Evolutionary conservation across 2,113 vertebrate genomes (phyloP).

Genomic region (Sialia sialis): DNA sequence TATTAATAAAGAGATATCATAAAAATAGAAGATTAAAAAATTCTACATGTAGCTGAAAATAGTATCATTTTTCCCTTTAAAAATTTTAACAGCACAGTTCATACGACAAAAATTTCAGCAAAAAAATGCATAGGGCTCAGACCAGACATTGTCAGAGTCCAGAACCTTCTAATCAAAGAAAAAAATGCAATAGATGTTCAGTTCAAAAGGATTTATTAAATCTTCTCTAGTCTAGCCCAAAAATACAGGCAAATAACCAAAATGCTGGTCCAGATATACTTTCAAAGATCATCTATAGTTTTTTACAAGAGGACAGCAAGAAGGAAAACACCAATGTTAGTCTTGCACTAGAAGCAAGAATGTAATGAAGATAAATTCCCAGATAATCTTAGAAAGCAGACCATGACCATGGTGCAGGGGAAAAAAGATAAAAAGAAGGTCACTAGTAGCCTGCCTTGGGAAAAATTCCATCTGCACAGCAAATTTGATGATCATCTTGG

Average conservation of each 20-base stretch:
- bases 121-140: not conserved
- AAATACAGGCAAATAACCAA: not conserved
- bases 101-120: not conserved
- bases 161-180: not conserved
- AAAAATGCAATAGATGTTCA: not conserved
- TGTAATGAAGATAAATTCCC: not conserved
- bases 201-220: not conserved
- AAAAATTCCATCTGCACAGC: not conserved
- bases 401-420: not conserved
- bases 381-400: slow-evolving; percentile 39
- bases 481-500: not conserved
- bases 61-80: not conserved
- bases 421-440: not conserved
- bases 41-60: not conserved
- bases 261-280: not conserved
- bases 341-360: not conserved
- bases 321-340: not conserved
- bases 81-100: not conserved
- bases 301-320: not conserved
- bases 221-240: not conserved
- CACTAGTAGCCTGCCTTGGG: not conserved
- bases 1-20: not conserved
- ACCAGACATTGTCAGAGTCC: not conserved
- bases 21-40: not conserved
- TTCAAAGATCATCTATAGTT: not conserved